Conservation (phyloP, 2,113 vertebrate genomes). For the Cygnus buccinator region DNA sequence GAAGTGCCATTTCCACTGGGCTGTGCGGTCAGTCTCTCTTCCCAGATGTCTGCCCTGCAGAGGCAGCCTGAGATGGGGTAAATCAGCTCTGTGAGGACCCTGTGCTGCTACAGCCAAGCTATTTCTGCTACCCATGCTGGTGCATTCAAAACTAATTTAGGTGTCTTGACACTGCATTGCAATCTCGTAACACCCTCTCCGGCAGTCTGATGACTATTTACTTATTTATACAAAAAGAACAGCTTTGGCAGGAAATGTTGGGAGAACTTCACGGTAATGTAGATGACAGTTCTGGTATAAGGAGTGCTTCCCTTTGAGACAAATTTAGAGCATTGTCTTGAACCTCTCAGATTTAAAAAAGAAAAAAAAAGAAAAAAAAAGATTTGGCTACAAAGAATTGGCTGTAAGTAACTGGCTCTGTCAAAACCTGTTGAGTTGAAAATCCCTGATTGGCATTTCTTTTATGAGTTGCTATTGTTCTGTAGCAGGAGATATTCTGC, state of each 20-base stretch:
- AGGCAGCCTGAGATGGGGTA: background rate
- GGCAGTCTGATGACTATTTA: background rate
- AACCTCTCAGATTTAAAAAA: background rate
- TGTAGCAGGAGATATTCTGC: background rate
- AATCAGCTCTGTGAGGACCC: background rate
- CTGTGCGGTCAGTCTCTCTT: background rate
- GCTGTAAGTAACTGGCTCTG: background rate
- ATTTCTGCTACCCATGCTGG: background rate
- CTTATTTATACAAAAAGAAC: background rate
- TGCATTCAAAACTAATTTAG: background rate
- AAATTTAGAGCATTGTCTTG: background rate
- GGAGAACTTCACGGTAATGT: background rate
- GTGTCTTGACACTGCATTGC: background rate
- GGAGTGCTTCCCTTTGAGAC: background rate
- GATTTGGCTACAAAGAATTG: background rate
- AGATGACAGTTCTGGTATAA: background rate
- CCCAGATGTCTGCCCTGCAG: background rate
- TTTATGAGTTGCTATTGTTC: background rate
- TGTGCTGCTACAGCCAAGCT: background rate
- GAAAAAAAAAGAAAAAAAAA: background rate
- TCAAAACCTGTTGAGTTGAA: background rate
- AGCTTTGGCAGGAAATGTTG: background rate
- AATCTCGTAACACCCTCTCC: background rate
- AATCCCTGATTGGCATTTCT: background rate
- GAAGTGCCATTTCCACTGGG: background rate